A percentile compares a stretch with the other conserved stretches of the same genome.
Evolutionary conservation across 2,113 vertebrate species (phyloP).

Genomic region (Zosterops japonicus): DNA sequence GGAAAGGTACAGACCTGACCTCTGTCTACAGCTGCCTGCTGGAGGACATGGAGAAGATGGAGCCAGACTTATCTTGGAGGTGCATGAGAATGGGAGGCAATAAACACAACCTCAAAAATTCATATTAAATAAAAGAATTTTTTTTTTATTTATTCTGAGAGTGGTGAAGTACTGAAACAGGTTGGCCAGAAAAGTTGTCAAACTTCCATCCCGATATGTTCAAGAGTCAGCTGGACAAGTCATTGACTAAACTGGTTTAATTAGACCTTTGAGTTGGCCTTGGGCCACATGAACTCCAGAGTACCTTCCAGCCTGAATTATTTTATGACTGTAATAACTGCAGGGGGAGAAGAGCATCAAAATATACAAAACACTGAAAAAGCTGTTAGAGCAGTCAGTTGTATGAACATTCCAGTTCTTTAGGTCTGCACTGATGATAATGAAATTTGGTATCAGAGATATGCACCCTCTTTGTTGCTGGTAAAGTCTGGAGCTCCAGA

Average conservation of each 20-base stretch:
- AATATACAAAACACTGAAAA: neutral
- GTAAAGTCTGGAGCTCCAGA: neutral
- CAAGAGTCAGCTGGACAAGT: neutral
- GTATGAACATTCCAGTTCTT: neutral
- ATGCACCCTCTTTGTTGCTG: neutral
- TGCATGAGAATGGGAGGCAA: neutral
- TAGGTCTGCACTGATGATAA: neutral
- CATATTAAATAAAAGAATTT: neutral
- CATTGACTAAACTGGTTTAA: neutral
- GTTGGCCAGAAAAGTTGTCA: neutral
- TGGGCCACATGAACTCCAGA: neutral
- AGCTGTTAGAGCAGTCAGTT: neutral
- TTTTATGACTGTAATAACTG: neutral
- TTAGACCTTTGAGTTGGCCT: neutral
- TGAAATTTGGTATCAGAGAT: neutral
- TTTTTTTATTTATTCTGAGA: neutral
- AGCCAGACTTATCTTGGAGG: neutral
- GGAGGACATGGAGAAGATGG: neutral
- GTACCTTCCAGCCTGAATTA: neutral
- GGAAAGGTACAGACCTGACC: neutral
- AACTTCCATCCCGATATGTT: neutral
- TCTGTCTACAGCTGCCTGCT: neutral
- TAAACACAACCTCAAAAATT: neutral
- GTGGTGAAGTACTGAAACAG: neutral
- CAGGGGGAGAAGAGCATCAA: neutral